Evolutionary conservation across 2,888 invertebrate genomes (phyloP).

Genomic region (Chalcis sispes): DNA sequence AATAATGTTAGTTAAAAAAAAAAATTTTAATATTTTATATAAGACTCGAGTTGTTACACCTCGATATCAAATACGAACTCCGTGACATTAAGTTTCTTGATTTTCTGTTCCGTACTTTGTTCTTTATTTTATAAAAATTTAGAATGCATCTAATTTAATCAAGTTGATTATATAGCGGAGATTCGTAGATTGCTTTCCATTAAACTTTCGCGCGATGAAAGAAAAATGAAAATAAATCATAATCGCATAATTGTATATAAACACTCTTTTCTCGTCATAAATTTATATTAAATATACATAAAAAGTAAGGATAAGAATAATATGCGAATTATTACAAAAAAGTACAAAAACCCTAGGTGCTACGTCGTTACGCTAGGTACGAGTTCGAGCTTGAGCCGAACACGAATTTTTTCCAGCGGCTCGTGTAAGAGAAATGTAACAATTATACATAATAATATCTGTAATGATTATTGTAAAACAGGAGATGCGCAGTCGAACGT

Average conservation of each 20-base stretch:
- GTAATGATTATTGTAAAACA: constrained; percentile 34
- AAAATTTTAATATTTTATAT: too few species aligned
- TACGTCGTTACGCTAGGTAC: constrained; percentile 74
- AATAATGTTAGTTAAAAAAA: too few species aligned
- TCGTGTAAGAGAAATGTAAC: constrained; percentile 61
- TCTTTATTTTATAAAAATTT: constrained; percentile 14
- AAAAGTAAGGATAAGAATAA: constrained; percentile 66
- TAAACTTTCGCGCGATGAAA: constrained; percentile 66
- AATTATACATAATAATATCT: constrained; percentile 38
- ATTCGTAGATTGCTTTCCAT: constrained; percentile 65
- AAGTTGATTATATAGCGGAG: constrained; percentile 11
- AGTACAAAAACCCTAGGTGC: constrained; percentile 76
- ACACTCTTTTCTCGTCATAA: constrained; percentile 66
- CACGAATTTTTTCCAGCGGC: constrained; percentile 64
- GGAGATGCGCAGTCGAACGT: constrained; percentile 11
- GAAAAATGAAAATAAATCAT: constrained; percentile 50
- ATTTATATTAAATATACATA: constrained; percentile 63
- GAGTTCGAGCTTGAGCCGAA: constrained; percentile 56
- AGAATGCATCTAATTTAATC: constrained; percentile 21
- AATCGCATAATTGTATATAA: constrained; percentile 73
- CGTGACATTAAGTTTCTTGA: too few species aligned
- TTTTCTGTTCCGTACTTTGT: not conserved
- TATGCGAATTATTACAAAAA: constrained; percentile 75
- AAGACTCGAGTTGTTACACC: too few species aligned
- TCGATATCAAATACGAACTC: too few species aligned